phyloP scores from a whole-genome alignment of 2,888 invertebrate genomes.

The Sarcophaga rosellei region DNA sequence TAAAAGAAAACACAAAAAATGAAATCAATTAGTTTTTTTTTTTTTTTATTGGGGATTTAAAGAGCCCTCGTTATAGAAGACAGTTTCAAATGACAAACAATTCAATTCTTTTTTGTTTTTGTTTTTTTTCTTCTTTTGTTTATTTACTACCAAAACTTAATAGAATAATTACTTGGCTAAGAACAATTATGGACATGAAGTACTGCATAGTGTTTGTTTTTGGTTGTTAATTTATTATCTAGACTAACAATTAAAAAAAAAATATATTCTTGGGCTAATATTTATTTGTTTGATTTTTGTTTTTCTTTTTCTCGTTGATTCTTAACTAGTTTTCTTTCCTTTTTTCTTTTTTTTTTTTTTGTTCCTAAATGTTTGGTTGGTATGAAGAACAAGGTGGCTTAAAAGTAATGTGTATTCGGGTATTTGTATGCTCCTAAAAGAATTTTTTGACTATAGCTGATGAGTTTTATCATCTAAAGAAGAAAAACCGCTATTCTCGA shows the following conservation, averaged over 20 bases:
- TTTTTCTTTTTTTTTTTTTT: background rate
- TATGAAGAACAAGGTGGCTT: background rate
- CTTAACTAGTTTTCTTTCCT: background rate
- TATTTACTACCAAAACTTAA: background rate
- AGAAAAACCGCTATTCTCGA: no score
- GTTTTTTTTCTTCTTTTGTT: no score
- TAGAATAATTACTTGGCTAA: background rate
- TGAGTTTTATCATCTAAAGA: no score
- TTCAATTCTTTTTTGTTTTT: background rate
- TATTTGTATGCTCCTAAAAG: no score
- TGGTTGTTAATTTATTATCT: constrained; percentile 13
- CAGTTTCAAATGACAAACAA: constrained; percentile 16
- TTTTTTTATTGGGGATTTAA: background rate
- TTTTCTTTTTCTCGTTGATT: background rate
- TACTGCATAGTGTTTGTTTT: background rate
- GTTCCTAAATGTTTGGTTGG: background rate
- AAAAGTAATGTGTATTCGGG: no score
- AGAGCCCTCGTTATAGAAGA: background rate
- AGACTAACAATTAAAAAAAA: background rate
- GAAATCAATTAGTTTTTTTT: background rate
- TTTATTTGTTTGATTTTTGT: background rate
- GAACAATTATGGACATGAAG: background rate
- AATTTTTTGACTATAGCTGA: no score
- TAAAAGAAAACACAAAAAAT: background rate
- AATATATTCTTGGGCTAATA: background rate